Percentiles rank a stretch among this genome's conserved stretches.
Conservation (phyloP, 2,888 invertebrate genomes). For the Drosophila planitibia region DNA sequence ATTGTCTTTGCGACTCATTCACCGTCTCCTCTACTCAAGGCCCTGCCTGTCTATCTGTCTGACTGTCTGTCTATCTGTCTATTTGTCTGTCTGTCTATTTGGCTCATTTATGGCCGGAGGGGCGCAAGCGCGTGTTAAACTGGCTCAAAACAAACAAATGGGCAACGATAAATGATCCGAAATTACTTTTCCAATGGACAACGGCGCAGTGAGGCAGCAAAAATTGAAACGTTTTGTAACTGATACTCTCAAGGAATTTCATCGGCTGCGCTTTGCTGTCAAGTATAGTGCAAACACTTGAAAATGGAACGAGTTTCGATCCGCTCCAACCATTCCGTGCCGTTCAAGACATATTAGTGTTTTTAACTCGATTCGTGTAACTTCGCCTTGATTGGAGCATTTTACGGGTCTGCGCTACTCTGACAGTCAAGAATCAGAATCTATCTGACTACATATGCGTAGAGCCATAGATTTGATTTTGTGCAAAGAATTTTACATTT, state of each 20-base stretch:
- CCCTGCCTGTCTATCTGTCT: slow-evolving; percentile 12
- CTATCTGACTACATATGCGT: slow-evolving; percentile 6
- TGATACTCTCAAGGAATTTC: slow-evolving; percentile 68
- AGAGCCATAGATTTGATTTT: slow-evolving; percentile 36
- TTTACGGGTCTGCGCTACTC: slow-evolving; percentile 42
- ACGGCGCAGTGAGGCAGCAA: slow-evolving; percentile 68
- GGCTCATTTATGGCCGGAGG: slow-evolving; percentile 44
- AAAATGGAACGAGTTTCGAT: slow-evolving; percentile 56
- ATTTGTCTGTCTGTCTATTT: slow-evolving; percentile 14
- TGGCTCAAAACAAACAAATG: slow-evolving; percentile 75
- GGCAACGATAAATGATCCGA: slow-evolving; percentile 70
- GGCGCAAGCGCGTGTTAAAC: slow-evolving; percentile 75
- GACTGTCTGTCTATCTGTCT: slow-evolving; percentile 6
- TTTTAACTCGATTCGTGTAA: slow-evolving; percentile 39
- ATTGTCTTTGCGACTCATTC: slow-evolving; percentile 34
- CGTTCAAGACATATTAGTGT: slow-evolving; percentile 37
- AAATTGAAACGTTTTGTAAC: slow-evolving; percentile 78
- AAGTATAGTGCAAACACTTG: slow-evolving; percentile 73
- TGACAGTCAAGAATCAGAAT: slow-evolving; percentile 32
- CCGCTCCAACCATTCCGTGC: slow-evolving; percentile 4
- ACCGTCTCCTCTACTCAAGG: slow-evolving; percentile 21
- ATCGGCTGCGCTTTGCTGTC: slow-evolving; percentile 67
- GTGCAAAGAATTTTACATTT: slow-evolving; percentile 14
- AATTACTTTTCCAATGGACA: slow-evolving; percentile 64
- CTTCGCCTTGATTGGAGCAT: slow-evolving; percentile 55